phyloP scores from a whole-genome alignment of 2,888 invertebrate species.

The Cyaniris semiargus region DNA sequence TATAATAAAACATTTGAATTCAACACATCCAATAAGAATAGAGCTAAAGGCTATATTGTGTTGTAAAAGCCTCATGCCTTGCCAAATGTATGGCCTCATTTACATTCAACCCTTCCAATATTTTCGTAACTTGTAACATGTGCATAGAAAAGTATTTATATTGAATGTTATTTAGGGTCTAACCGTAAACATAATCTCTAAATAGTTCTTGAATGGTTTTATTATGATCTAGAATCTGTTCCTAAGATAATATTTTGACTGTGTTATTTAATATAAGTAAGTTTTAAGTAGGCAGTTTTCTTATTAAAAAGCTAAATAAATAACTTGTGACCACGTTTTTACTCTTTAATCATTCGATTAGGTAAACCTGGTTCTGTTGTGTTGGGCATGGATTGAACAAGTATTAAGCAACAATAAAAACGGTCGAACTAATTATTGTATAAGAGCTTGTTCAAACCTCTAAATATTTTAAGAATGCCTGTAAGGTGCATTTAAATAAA shows the following conservation, averaged over 20 bases:
- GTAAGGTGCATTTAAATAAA: too few species aligned
- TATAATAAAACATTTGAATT: slow-evolving; percentile 12
- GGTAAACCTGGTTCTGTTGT: too few species aligned
- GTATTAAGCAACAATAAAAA: too few species aligned
- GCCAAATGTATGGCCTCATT: slow-evolving; percentile 16
- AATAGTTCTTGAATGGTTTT: not conserved
- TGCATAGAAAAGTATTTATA: not conserved
- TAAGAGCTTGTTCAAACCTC: too few species aligned
- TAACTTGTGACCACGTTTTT: too few species aligned
- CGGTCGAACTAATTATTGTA: too few species aligned
- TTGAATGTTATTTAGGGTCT: not conserved
- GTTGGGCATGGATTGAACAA: too few species aligned
- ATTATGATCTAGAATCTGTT: not conserved
- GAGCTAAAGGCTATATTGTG: not conserved
- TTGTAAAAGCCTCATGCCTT: not conserved
- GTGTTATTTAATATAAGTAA: not conserved
- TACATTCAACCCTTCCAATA: not conserved
- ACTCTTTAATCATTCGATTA: too few species aligned
- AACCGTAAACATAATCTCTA: not conserved
- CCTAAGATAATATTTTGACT: not conserved
- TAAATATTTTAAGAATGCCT: too few species aligned
- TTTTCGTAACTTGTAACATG: slow-evolving; percentile 8
- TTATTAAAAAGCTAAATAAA: too few species aligned
- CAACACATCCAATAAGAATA: slow-evolving; percentile 3
- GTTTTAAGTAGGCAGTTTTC: not conserved